phyloP scores from a whole-genome alignment of 1,140 invertebrate species.

The Diploscapter pachys region DNA sequence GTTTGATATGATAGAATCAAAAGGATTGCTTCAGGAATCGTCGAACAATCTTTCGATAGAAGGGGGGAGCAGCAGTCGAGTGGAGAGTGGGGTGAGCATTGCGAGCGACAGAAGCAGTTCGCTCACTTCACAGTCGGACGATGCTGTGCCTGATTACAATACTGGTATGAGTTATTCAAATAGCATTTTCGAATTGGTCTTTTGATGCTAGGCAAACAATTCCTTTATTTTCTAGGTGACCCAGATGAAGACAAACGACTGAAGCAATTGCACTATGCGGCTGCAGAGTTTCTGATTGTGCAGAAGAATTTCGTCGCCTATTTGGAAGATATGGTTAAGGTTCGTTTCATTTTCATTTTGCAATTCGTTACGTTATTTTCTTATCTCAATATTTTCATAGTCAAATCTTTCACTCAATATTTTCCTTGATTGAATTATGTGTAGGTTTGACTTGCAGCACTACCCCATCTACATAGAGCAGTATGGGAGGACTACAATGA shows the following conservation, averaged over 20 bases:
- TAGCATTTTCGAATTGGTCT: too few relatives aligned
- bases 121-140: too few relatives aligned
- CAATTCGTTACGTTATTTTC: slow-evolving; percentile 5
- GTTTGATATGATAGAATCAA: too few relatives aligned
- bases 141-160: too few relatives aligned
- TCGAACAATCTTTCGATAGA: too few relatives aligned
- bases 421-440: not conserved
- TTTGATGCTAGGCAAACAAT: too few relatives aligned
- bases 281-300: slow-evolving; percentile 21
- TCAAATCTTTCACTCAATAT: not conserved
- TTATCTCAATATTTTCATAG: not conserved
- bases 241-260: slow-evolving; percentile 14
- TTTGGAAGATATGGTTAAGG: slow-evolving; percentile 24
- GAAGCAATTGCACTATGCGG: slow-evolving; percentile 29
- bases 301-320: slow-evolving; percentile 16
- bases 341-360: not conserved
- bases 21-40: too few relatives aligned
- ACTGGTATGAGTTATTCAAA: too few relatives aligned
- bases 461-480: slow-evolving; percentile 22
- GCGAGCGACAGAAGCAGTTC: too few relatives aligned
- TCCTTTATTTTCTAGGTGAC: too few relatives aligned
- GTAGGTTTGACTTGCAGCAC: not conserved
- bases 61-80: too few relatives aligned
- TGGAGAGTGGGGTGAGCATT: too few relatives aligned
- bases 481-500: not conserved